phyloP scores from a whole-genome alignment of 1,140 invertebrate genomes.

The Monomorium pharaonis region DNA sequence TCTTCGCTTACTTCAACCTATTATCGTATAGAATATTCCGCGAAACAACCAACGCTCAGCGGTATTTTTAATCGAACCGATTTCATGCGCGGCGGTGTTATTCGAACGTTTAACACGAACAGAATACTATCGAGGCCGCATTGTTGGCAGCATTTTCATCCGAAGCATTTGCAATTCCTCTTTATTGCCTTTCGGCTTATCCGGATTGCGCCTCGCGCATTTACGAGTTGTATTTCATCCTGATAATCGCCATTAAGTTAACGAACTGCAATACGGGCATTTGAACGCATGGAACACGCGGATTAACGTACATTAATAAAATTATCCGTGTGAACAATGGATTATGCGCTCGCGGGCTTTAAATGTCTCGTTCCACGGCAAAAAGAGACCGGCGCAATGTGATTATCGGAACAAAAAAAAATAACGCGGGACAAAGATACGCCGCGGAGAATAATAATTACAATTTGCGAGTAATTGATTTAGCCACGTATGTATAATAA shows the following conservation, averaged over 20 bases:
- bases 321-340: constrained; percentile 74
- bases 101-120: constrained; percentile 74
- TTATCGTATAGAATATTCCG: constrained; percentile 32
- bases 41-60: constrained; percentile 62
- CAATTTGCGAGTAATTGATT: constrained; percentile 53
- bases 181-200: constrained; percentile 76
- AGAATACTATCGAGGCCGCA: constrained; percentile 59
- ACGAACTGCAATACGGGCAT: constrained; percentile 73
- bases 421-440: constrained; percentile 56
- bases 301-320: constrained; percentile 75
- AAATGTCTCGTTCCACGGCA: constrained; percentile 64
- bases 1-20: not conserved
- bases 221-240: constrained; percentile 72
- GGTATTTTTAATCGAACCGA: constrained; percentile 66
- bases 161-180: constrained; percentile 74
- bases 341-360: constrained; percentile 67
- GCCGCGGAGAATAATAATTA: constrained; percentile 58
- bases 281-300: constrained; percentile 69
- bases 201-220: constrained; percentile 70
- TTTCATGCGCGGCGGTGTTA: constrained; percentile 71
- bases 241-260: constrained; percentile 75
- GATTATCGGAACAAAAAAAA: constrained; percentile 63
- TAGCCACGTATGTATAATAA: constrained; percentile 55
- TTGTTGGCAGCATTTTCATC: constrained; percentile 74
- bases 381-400: constrained; percentile 51